These are phyloP conservation scores for Naja naja DNA, from an alignment of 2,113 vertebrate species.

Conservation along the genomic window DNA sequence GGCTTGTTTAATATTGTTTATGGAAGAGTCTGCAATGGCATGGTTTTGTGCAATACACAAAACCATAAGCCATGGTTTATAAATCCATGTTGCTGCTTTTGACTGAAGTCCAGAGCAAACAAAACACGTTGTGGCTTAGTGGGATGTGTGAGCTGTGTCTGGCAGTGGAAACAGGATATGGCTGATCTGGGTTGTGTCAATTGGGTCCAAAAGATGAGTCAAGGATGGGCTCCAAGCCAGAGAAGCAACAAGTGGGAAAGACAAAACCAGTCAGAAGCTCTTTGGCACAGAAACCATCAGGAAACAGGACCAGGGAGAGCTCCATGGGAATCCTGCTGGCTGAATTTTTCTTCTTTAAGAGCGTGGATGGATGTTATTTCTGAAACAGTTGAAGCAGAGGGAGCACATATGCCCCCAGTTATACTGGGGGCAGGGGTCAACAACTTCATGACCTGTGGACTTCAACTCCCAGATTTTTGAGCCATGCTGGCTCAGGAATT, in stretches of 20 bases:
- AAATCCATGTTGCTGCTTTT: not conserved
- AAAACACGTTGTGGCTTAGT: not conserved
- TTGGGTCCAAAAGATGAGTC: not conserved
- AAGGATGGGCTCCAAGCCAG: not conserved
- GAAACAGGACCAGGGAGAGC: not conserved
- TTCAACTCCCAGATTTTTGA: not conserved
- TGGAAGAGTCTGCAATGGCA: not conserved
- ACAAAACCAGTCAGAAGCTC: not conserved
- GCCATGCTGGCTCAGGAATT: not conserved
- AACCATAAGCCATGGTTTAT: not conserved
- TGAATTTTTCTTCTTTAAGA: not conserved
- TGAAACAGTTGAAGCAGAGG: not conserved
- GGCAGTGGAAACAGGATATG: not conserved
- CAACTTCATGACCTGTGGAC: not conserved
- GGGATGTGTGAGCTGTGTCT: not conserved
- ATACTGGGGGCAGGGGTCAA: not conserved
- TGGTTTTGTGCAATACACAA: not conserved
- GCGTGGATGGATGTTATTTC: not conserved
- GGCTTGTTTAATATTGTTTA: not conserved
- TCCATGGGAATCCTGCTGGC: not conserved
- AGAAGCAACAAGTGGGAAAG: not conserved
- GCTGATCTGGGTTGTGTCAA: not conserved
- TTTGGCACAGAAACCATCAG: not conserved
- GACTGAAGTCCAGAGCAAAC: not conserved
- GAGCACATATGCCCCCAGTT: not conserved